A percentile compares a stretch with the other conserved stretches of the same genome.
Evolutionary conservation across 2,888 invertebrate species (phyloP).

Genomic region (Trachelus iudaicus): DNA sequence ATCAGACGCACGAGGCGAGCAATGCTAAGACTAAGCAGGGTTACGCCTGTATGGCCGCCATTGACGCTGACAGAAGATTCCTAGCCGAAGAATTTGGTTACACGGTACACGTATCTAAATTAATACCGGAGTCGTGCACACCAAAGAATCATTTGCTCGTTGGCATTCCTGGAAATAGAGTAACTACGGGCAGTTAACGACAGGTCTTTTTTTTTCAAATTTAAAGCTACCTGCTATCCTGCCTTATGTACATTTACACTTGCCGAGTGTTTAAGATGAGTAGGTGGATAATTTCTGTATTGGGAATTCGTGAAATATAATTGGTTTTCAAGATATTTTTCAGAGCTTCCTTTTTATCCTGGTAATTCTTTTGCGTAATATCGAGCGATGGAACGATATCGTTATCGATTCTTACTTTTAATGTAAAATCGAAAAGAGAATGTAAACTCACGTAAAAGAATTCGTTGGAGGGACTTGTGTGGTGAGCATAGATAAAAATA

Average conservation of each 20-base stretch:
- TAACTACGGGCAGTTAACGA: not conserved
- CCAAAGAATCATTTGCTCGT: conserved; percentile 92
- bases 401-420: not conserved
- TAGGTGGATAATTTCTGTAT: not conserved
- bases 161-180: conserved; percentile 67
- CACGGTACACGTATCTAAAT: conserved; percentile 77
- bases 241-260: not conserved
- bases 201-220: not conserved
- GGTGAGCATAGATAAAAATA: not conserved
- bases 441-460: not conserved
- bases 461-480: not conserved
- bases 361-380: not conserved
- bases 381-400: not conserved
- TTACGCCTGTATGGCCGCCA: conserved; percentile 85
- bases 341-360: not conserved
- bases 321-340: conserved; percentile 3
- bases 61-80: conserved; percentile 86
- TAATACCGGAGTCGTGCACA: conserved; percentile 85
- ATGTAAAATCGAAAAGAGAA: not conserved
- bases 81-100: conserved; percentile 83
- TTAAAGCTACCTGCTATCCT: not conserved
- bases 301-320: not conserved
- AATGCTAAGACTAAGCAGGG: conserved; percentile 81
- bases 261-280: conserved; percentile 3
- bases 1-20: conserved; percentile 86